Evolutionary conservation across 2,113 vertebrate genomes (phyloP).

Genomic region (Bostrychus sinensis): DNA sequence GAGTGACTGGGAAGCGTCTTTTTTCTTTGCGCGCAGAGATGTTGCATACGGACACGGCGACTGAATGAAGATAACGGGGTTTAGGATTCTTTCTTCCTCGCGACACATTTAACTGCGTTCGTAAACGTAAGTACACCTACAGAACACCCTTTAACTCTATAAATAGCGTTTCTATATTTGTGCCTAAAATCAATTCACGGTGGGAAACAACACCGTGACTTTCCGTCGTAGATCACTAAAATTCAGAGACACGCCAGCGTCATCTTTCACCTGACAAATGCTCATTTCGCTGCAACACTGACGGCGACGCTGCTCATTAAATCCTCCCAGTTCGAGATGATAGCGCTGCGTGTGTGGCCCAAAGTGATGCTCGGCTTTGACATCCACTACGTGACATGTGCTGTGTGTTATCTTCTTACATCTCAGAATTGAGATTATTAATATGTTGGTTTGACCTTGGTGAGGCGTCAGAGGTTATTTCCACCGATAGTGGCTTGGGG

Average conservation of each 20-base stretch:
- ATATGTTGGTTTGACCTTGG: slow-evolving; percentile 68
- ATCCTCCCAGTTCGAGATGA: slow-evolving; percentile 25
- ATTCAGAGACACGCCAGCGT: not conserved
- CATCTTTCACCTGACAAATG: slow-evolving; percentile 36
- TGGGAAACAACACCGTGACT: not conserved
- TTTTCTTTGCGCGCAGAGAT: slow-evolving; percentile 55
- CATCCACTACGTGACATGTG: not conserved
- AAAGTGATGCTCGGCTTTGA: not conserved
- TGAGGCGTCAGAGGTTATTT: slow-evolving; percentile 53
- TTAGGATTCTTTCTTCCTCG: slow-evolving; percentile 20
- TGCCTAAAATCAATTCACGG: not conserved
- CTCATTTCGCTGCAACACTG: slow-evolving; percentile 22
- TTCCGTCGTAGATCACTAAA: not conserved
- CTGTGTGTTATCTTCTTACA: not conserved
- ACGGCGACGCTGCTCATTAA: slow-evolving; percentile 16
- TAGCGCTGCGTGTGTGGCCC: slow-evolving; percentile 17
- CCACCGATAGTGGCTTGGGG: not conserved
- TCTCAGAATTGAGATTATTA: not conserved
- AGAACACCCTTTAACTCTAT: not conserved
- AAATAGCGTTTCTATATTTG: not conserved
- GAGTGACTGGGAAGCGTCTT: slow-evolving; percentile 47
- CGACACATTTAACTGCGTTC: not conserved
- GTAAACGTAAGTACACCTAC: not conserved
- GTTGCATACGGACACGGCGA: slow-evolving; percentile 34
- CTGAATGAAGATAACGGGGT: slow-evolving; percentile 51